Conservation (phyloP, 2,888 invertebrate species). For the Axea sp. region DNA sequence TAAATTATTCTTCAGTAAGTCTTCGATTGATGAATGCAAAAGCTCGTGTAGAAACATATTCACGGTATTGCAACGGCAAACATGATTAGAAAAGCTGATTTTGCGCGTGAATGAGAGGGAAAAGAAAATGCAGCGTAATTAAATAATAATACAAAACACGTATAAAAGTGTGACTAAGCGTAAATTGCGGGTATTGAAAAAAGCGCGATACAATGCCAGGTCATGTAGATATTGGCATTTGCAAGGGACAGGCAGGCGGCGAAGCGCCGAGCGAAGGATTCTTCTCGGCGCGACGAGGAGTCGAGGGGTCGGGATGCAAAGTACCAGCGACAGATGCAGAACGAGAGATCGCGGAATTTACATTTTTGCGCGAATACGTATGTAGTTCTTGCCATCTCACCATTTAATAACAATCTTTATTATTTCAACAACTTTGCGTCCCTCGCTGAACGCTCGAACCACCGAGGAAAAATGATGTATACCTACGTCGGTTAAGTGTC, state of each 20-base stretch:
- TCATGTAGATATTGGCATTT: conserved; percentile 65
- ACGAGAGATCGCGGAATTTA: conserved; percentile 68
- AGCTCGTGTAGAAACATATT: no score
- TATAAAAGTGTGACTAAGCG: no score
- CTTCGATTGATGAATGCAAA: no score
- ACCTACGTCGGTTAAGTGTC: conserved; percentile 36
- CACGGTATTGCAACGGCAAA: no score
- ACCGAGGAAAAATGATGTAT: conserved; percentile 32
- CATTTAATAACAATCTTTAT: conserved; percentile 74
- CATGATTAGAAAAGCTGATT: no score
- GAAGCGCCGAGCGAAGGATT: conserved; percentile 52
- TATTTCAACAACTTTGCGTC: conserved; percentile 71
- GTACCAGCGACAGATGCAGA: conserved; percentile 69
- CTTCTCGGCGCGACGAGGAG: conserved; percentile 6
- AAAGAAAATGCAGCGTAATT: no score
- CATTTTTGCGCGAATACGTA: conserved; percentile 67
- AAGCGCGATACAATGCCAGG: conserved; percentile 66
- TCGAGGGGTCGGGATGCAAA: conserved; percentile 50
- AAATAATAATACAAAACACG: no score
- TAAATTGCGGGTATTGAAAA: no score
- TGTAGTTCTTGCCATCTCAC: conserved; percentile 60
- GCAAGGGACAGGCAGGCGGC: conserved; percentile 48
- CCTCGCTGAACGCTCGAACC: conserved; percentile 16
- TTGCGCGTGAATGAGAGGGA: no score
- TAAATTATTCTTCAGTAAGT: no score